Percentiles rank a stretch among this genome's conserved stretches.
phyloP scores from a whole-genome alignment of 2,888 invertebrate genomes.

The Arctia plantaginis region DNA sequence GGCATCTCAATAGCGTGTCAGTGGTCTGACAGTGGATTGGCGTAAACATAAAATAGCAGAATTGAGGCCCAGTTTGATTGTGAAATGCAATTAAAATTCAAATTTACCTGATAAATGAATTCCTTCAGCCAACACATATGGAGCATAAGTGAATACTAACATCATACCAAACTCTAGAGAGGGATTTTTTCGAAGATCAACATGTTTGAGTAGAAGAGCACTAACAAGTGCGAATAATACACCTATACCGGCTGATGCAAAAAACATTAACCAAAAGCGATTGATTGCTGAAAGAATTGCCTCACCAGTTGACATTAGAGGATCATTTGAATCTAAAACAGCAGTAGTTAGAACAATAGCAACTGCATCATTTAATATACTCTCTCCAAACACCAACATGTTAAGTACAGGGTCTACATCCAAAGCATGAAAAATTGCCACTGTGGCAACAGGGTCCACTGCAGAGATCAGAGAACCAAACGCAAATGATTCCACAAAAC shows the following conservation, averaged over 20 bases:
- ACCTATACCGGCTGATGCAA: conserved; percentile 99
- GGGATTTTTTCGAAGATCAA: conserved; percentile 98
- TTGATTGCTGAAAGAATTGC: conserved; percentile 95
- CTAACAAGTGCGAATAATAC: conserved; percentile 97
- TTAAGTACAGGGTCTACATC: conserved; percentile 99
- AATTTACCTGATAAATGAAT: conserved; percentile 94
- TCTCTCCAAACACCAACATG: conserved; percentile 99
- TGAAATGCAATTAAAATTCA: not conserved
- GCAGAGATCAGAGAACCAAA: conserved; percentile 99
- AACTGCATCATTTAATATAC: conserved; percentile 98
- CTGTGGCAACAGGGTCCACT: conserved; percentile 99
- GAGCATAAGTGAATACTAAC: conserved; percentile 99
- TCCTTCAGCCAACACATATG: conserved; percentile 99
- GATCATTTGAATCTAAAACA: conserved; percentile 89
- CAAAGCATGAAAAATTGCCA: conserved; percentile 99
- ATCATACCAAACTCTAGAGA: conserved; percentile 99
- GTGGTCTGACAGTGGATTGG: too few relatives aligned
- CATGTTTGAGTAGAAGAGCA: conserved; percentile 96
- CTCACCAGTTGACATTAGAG: conserved; percentile 90
- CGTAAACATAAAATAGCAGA: too few relatives aligned
- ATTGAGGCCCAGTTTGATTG: not conserved
- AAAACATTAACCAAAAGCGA: conserved; percentile 98
- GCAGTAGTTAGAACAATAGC: conserved; percentile 98
- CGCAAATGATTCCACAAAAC: conserved; percentile 98
- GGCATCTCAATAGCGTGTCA: too few relatives aligned